Conservation (phyloP, 2,888 invertebrate species). For the Miltochrista miniata region DNA sequence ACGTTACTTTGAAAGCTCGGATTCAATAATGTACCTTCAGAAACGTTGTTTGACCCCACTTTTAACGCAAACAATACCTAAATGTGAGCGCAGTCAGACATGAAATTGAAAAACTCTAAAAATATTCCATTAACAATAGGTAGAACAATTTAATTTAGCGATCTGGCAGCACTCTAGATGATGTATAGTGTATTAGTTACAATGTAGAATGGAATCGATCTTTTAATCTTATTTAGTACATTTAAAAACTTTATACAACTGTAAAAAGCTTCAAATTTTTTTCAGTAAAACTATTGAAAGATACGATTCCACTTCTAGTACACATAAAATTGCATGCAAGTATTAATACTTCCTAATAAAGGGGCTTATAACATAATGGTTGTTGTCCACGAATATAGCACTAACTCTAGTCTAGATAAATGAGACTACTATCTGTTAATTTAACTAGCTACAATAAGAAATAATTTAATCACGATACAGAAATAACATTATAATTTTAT, state of each 20-base stretch:
- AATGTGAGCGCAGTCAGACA: slow-evolving; percentile 10
- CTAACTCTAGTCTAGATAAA: neutral
- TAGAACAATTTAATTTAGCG: no score
- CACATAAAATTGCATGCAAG: slow-evolving; percentile 40
- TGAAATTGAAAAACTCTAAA: no score
- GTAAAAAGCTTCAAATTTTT: no score
- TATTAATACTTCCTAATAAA: slow-evolving; percentile 10
- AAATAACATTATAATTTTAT: neutral
- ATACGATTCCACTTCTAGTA: slow-evolving; percentile 41
- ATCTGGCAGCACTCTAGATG: slow-evolving; percentile 24
- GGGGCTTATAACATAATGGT: slow-evolving; percentile 7
- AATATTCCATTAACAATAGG: no score
- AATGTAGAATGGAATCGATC: slow-evolving; percentile 39
- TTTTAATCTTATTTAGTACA: neutral
- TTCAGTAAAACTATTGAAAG: slow-evolving; percentile 1
- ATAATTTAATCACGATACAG: neutral
- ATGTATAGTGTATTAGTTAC: slow-evolving; percentile 45
- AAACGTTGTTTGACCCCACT: slow-evolving; percentile 29
- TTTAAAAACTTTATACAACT: neutral
- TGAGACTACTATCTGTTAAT: neutral
- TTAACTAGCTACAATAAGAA: neutral
- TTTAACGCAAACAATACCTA: slow-evolving; percentile 8
- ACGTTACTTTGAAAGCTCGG: slow-evolving; percentile 29
- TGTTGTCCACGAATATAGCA: slow-evolving; percentile 36
- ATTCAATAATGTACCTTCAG: slow-evolving; percentile 25